These are phyloP conservation scores for Vollenhovia emeryi DNA, from an alignment of 1,140 invertebrate genomes.

Conservation along the genomic window DNA sequence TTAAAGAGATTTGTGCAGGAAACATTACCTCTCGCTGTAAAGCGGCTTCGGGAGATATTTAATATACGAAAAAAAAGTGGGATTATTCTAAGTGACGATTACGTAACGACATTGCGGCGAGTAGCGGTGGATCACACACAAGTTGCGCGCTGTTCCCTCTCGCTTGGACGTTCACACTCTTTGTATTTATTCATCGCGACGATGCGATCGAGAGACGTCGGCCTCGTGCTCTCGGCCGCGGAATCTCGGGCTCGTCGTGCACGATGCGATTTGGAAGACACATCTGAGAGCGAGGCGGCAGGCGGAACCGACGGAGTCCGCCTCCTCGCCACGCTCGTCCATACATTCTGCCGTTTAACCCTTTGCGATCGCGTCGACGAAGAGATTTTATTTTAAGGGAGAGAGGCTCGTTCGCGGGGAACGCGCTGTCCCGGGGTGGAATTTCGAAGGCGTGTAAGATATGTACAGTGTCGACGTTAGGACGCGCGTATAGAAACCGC, in stretches of 20 bases:
- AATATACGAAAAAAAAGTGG: neutral
- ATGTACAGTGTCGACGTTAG: neutral
- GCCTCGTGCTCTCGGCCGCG: conserved; percentile 17
- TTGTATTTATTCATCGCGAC: conserved; percentile 44
- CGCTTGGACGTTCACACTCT: conserved; percentile 45
- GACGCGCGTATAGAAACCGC: neutral
- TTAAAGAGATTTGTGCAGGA: neutral
- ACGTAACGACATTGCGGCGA: conserved; percentile 27
- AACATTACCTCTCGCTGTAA: neutral
- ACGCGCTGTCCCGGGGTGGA: neutral
- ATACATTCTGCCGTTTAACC: conserved; percentile 2
- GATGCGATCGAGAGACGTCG: neutral
- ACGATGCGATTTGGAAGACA: neutral
- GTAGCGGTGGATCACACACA: conserved; percentile 35
- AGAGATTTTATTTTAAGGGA: neutral
- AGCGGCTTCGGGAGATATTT: neutral
- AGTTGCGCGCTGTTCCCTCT: conserved; percentile 60
- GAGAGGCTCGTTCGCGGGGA: too few relatives aligned
- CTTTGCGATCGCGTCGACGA: conserved; percentile 5
- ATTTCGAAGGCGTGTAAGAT: neutral
- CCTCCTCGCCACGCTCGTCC: neutral
- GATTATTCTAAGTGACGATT: neutral
- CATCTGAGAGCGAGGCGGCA: neutral
- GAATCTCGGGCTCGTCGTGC: neutral
- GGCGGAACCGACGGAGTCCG: neutral